These are phyloP conservation scores for Alligator mississippiensis DNA, from an alignment of 2,113 vertebrate species.

Conservation along the genomic window DNA sequence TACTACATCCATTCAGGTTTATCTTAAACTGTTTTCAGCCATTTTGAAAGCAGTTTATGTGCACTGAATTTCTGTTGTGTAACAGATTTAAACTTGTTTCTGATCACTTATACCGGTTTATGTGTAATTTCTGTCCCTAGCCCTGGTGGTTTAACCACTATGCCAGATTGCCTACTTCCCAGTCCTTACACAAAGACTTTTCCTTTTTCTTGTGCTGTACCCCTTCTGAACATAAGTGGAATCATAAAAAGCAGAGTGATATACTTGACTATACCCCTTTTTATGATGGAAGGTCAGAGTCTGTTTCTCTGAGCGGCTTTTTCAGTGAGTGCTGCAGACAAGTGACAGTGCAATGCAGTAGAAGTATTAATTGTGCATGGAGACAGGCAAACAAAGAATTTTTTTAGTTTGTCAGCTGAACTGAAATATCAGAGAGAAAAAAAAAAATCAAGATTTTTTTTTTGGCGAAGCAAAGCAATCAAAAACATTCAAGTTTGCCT, in stretches of 20 bases:
- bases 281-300: rapidly evolving
- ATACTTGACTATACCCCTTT: rapidly evolving
- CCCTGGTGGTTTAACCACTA: too few relatives aligned
- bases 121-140: too few relatives aligned
- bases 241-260: background rate
- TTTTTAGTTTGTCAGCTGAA: background rate
- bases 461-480: background rate
- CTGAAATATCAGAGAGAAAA: background rate
- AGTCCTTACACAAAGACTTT: too few relatives aligned
- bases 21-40: too few relatives aligned
- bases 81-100: too few relatives aligned
- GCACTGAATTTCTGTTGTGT: too few relatives aligned
- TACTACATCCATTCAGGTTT: too few relatives aligned
- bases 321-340: background rate
- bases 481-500: background rate
- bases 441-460: background rate
- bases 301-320: rapidly evolving
- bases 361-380: background rate
- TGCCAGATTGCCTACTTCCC: too few relatives aligned
- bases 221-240: background rate
- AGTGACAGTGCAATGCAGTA: background rate
- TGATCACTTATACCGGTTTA: too few relatives aligned
- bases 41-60: too few relatives aligned
- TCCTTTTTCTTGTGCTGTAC: background rate
- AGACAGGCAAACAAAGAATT: background rate